Evolutionary conservation across 1,140 invertebrate species (phyloP), one percentile per base, ranked within the genome.

Genomic region (Maniola jurtina): DNA sequence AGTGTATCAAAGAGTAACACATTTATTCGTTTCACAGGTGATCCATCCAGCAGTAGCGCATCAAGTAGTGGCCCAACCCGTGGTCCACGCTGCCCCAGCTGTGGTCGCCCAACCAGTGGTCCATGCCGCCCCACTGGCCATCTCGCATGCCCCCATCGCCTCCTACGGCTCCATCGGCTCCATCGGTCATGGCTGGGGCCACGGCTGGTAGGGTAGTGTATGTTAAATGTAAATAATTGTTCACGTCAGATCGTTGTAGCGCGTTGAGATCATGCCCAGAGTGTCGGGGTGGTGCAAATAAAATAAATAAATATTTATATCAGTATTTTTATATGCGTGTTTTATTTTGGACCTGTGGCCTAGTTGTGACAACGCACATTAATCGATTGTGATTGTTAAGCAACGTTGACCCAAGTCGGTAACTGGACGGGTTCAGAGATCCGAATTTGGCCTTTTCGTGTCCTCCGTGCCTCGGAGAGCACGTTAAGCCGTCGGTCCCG

Each of bases 211-310:
- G 45, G 64, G 50, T 61, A 64, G 61, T 38, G 55, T 42, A 66
- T 35, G 64, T 55, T 47, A 67, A 68, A 64, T 81, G 73, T 80
- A 80, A 75, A 75, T 78, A 45, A 81, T 77, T 67, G 66, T 78
- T 52, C 15, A 45, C 13, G 34, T 55, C 54, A 34, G 54, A 56
- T 70, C 71, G 69, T 69, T 64, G 58, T 71, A 71, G 76, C 70
- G 81, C 77, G 82, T 88, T 81, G 76, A 88, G 83, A 84, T 88
- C 83, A 79, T 74, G 76, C 80, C 82, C 76, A 76, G 72, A 50
- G 34, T 70, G 71, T 78, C 76, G 72, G 74, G 75, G 76, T 81
- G 73, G 75, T 80, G 71, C 77, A 72, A 86, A 80, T 83, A 86
- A 72, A 86, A 80, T 83, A 25, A 25, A 25, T 25, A 86, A 83